Evolutionary conservation across 2,797 vertebrate species (phyloP).

Genomic region (Odontamblyopus lacepedii): DNA sequence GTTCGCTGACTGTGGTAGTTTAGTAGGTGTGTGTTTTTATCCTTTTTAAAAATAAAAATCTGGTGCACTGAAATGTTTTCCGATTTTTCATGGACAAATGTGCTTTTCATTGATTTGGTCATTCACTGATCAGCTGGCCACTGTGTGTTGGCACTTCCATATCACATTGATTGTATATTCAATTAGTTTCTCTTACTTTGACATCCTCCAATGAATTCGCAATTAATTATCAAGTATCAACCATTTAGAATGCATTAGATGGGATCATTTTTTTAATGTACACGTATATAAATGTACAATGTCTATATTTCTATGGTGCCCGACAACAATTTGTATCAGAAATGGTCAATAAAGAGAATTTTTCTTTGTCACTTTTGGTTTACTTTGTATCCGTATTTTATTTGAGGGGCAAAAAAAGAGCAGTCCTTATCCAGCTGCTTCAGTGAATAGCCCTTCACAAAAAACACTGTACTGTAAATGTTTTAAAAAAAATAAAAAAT

Average conservation of each 20-base stretch:
- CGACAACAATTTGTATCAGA: conserved; percentile 82
- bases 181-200: conserved; percentile 31
- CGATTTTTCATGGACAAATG: conserved; percentile 70
- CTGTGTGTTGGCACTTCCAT: conserved; percentile 43
- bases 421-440: background rate
- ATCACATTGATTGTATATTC: conserved; percentile 37
- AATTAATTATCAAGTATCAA: conserved; percentile 51
- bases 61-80: conserved; percentile 81
- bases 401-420: background rate
- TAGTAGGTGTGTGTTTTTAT: conserved; percentile 73
- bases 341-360: conserved; percentile 82
- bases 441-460: background rate
- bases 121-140: conserved; percentile 52
- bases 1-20: conserved; percentile 79
- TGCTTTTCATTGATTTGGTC: conserved; percentile 69
- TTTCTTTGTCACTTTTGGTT: conserved; percentile 67
- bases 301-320: conserved; percentile 84
- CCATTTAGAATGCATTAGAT: conserved; percentile 74
- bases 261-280: conserved; percentile 81
- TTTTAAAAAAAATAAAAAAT: too few species aligned
- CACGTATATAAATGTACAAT: conserved; percentile 82
- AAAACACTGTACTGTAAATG: background rate
- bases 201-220: conserved; percentile 42
- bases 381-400: background rate
- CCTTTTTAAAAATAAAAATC: conserved; percentile 42